A percentile compares a stretch with the other conserved stretches of the same genome.
phyloP scores from a whole-genome alignment of 1,140 invertebrate genomes.

The Brachionus manjavacas region DNA sequence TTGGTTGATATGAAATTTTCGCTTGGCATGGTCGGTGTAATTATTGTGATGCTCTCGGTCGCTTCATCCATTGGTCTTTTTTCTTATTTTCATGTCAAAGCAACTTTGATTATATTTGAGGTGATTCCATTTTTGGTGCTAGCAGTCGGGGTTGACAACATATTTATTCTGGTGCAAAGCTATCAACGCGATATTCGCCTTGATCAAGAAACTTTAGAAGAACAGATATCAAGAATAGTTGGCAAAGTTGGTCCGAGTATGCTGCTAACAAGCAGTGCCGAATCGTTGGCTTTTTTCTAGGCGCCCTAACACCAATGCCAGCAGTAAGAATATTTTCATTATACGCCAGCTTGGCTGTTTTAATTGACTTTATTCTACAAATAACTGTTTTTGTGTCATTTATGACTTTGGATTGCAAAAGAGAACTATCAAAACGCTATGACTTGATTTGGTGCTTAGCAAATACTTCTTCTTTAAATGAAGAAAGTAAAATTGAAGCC shows the following conservation, averaged over 20 bases:
- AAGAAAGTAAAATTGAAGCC: background rate
- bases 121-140: constrained; percentile 87
- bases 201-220: constrained; percentile 60
- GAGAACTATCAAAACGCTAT: constrained; percentile 69
- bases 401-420: constrained; percentile 75
- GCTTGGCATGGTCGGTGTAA: constrained; percentile 75
- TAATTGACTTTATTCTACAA: constrained; percentile 92
- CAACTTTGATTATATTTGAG: constrained; percentile 82
- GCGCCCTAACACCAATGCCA: constrained; percentile 90
- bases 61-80: constrained; percentile 75
- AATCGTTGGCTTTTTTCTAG: constrained; percentile 82
- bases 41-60: constrained; percentile 79
- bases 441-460: constrained; percentile 69
- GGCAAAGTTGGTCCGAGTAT: constrained; percentile 79
- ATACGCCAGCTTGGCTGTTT: constrained; percentile 87
- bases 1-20: constrained; percentile 77
- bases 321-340: constrained; percentile 92
- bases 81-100: constrained; percentile 70
- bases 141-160: constrained; percentile 88
- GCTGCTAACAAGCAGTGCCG: constrained; percentile 74
- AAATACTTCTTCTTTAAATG: background rate
- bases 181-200: constrained; percentile 55
- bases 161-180: constrained; percentile 80
- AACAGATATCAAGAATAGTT: constrained; percentile 77
- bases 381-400: constrained; percentile 91